These are phyloP conservation scores for Nycticorax nycticorax DNA, from an alignment of 2,113 vertebrate genomes.

Conservation along the genomic window DNA sequence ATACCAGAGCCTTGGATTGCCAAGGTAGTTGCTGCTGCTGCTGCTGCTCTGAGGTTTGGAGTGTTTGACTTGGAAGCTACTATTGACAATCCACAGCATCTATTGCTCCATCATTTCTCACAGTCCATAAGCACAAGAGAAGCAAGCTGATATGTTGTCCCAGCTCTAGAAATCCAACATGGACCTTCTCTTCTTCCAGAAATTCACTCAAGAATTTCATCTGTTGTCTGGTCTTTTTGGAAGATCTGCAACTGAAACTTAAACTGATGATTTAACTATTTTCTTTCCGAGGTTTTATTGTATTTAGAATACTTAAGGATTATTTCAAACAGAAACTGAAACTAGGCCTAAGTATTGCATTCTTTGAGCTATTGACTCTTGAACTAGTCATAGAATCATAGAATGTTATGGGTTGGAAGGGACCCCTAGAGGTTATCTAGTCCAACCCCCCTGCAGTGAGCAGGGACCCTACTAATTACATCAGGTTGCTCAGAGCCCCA, in stretches of 20 bases:
- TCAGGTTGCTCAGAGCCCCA: too few species aligned
- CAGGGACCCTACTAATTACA: too few species aligned
- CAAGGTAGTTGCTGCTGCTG: neutral
- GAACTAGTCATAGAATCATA: too few species aligned
- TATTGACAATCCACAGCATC: neutral
- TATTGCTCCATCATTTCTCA: neutral
- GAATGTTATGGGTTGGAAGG: too few species aligned
- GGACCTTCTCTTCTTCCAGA: neutral
- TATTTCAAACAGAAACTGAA: neutral
- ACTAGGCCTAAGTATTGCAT: neutral
- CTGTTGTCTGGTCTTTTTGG: neutral
- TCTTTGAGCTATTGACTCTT: neutral
- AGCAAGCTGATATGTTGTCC: neutral
- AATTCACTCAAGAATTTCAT: neutral
- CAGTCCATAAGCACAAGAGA: neutral
- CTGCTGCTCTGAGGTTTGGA: neutral
- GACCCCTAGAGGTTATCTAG: too few species aligned
- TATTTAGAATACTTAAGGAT: neutral
- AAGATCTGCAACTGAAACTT: neutral
- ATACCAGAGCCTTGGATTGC: neutral
- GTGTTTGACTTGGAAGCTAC: neutral
- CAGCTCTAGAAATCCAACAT: neutral
- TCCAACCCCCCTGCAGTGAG: too few species aligned
- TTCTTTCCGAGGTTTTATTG: neutral
- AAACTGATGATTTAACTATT: neutral